Evolutionary conservation across 2,888 invertebrate genomes (phyloP).

Genomic region (Thelaira solivaga): DNA sequence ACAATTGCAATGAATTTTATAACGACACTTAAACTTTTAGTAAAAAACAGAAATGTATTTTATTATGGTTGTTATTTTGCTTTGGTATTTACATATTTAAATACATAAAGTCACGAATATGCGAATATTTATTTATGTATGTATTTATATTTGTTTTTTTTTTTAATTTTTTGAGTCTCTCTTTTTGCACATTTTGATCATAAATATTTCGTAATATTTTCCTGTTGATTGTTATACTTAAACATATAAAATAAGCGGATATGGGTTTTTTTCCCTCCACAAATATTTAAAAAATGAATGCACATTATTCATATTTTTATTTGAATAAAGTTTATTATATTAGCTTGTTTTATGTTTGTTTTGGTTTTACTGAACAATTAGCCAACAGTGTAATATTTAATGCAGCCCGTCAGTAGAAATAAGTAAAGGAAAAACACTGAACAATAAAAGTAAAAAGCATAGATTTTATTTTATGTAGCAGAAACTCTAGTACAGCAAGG

Average conservation of each 20-base stretch:
- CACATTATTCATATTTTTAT: conserved; percentile 42
- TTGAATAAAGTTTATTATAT: conserved; percentile 26
- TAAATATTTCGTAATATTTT: conserved; percentile 60
- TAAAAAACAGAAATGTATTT: neutral
- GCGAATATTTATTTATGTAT: conserved; percentile 26
- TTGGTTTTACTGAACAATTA: conserved; percentile 1
- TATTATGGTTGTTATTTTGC: neutral
- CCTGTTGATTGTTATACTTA: conserved; percentile 53
- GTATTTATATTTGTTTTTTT: conserved; percentile 25
- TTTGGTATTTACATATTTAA: conserved; percentile 6
- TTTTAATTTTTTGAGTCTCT: neutral
- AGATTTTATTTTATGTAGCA: too few relatives aligned
- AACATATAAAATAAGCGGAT: conserved; percentile 39
- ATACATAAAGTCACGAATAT: conserved; percentile 18
- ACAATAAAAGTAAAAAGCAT: too few relatives aligned
- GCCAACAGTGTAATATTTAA: conserved; percentile 3
- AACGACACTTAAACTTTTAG: conserved; percentile 11
- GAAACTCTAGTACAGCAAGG: too few relatives aligned
- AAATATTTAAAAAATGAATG: conserved; percentile 9
- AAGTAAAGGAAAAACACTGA: neutral
- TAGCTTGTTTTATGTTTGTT: neutral
- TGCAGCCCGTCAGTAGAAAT: conserved; percentile 12
- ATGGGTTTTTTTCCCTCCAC: conserved; percentile 25
- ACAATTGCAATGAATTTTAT: neutral
- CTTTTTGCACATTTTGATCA: conserved; percentile 27